phyloP scores from a whole-genome alignment of 2,797 vertebrate genomes.

The Orientallactaga sibirica region DNA sequence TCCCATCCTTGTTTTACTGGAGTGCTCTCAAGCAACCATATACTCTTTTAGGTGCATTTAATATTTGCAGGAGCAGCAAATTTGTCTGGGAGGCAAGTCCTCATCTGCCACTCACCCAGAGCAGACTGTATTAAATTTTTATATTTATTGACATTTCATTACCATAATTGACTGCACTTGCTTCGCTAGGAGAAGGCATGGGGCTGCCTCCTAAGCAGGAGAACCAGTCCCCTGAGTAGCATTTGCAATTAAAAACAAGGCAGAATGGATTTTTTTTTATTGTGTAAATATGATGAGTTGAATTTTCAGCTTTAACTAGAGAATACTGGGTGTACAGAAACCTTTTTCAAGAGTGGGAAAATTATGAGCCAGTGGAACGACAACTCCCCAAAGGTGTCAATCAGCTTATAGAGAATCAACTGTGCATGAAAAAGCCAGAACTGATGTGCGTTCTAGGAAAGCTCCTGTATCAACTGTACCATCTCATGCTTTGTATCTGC shows the following conservation, averaged over 20 bases:
- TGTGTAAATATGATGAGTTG: slow-evolving; percentile 95
- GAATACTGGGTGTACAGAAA: slow-evolving; percentile 86
- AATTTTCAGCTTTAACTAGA: slow-evolving; percentile 90
- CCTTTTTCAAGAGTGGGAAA: slow-evolving; percentile 89
- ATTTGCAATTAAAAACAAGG: slow-evolving; percentile 98
- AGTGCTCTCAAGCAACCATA: slow-evolving; percentile 85
- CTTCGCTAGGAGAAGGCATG: slow-evolving; percentile 92
- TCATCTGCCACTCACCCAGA: slow-evolving; percentile 97
- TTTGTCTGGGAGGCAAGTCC: slow-evolving; percentile 97
- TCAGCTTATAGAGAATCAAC: slow-evolving; percentile 96
- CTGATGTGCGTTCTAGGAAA: slow-evolving; percentile 88
- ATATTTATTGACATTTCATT: slow-evolving; percentile 99
- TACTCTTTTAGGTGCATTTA: slow-evolving; percentile 93
- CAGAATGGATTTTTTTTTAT: slow-evolving; percentile 94
- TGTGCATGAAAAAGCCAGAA: slow-evolving; percentile 93
- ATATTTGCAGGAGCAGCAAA: slow-evolving; percentile 97
- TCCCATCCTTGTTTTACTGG: slow-evolving; percentile 85
- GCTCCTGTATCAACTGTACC: slow-evolving; percentile 78
- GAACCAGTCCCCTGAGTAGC: slow-evolving; percentile 92
- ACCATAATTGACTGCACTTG: slow-evolving; percentile 99
- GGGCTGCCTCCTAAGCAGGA: slow-evolving; percentile 93
- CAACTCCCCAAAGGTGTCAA: slow-evolving; percentile 93
- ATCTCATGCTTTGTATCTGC: slow-evolving; percentile 33
- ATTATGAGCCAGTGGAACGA: slow-evolving; percentile 92
- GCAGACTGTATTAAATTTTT: slow-evolving; percentile 99